These are phyloP conservation scores for Chaetodon auriga DNA, from an alignment of 2,113 vertebrate species.

Conservation along the genomic window DNA sequence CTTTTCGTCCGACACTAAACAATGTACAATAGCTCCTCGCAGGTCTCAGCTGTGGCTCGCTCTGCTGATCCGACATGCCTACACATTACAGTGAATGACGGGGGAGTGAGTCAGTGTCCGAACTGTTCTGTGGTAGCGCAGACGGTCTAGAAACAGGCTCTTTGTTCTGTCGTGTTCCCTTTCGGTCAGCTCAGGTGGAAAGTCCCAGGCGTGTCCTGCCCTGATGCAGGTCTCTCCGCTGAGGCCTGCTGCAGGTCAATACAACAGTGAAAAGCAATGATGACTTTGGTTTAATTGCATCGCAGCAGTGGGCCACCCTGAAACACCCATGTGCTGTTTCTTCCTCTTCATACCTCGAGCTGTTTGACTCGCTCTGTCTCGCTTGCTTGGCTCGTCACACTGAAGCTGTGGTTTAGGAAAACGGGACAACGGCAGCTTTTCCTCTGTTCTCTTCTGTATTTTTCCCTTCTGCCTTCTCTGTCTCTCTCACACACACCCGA, in stretches of 20 bases:
- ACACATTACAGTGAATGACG: constrained; percentile 32
- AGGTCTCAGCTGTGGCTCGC: constrained; percentile 16
- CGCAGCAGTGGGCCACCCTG: constrained; percentile 49
- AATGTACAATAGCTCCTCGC: constrained; percentile 1
- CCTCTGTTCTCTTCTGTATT: constrained; percentile 53
- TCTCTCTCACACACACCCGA: constrained; percentile 15
- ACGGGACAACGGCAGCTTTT: constrained; percentile 64
- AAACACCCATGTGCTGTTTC: constrained; percentile 56
- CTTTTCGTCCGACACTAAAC: constrained; percentile 9
- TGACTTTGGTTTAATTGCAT: constrained; percentile 38
- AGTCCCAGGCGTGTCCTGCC: constrained; percentile 41
- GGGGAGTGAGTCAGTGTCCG: constrained; percentile 49
- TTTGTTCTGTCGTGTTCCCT: constrained; percentile 52
- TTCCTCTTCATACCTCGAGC: constrained; percentile 41
- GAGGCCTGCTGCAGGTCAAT: constrained; percentile 16
- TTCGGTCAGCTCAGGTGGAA: constrained; percentile 61
- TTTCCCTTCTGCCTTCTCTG: constrained; percentile 51
- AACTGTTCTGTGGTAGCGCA: not conserved
- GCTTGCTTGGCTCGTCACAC: constrained; percentile 24
- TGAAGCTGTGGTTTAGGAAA: constrained; percentile 71
- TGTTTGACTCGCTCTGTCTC: constrained; percentile 44
- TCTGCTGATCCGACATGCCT: not conserved
- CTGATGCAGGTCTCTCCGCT: constrained; percentile 36
- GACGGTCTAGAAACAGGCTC: constrained; percentile 15
- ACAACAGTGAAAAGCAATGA: constrained; percentile 31